Base-by-base conservation (phyloP, 1,140 invertebrate species). In the Xylocopa sonorina region DNA sequence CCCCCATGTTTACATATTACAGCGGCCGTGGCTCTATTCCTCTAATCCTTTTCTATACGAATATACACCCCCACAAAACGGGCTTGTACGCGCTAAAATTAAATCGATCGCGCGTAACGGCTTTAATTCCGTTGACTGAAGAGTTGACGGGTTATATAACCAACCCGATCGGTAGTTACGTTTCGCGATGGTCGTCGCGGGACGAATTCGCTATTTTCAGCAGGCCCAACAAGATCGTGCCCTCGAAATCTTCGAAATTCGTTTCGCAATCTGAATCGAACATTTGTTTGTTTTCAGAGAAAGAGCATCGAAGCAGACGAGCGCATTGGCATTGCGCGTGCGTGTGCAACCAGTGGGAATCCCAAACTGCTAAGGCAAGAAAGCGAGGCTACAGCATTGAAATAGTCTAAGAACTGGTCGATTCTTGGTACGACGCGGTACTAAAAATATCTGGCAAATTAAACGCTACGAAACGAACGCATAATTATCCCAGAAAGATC, bases 141-240 rank as follows among this genome's bases (percentile, higher is more conserved):
- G 57, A 58, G 24, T 71, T 43, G 29, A 62, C 29, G 21, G 1
- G 7, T 78, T 78, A 48, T 7, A 18, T 43, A 78, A 78, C 9
- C 2, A 50, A 50, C 0, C 6, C 16, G 55, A 38, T 9, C 9
- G 29, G 18, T 32, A 10, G 18, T 12, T 18, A 58, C 29, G 6
- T 55, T 55, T 55, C 24, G 27, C 24, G 27, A 55, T 27, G 53
- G 16, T 29, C 53, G 14, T 4, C 9, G 38, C 38, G 9, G 9
- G 9, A 55, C 16, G 53, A 55, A 29, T 55, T 16, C 12, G 12
- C 53, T 55, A 16, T 55, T 55, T 29, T 27, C 3, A 14, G 27
- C 24, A 27, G 38, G 1, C 14, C 5, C 12, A 16, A 21, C 7
- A 16, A 16, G 0, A 12, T 58, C n/a, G 2, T 18, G 18, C 9